Evolutionary conservation across 2,888 invertebrate species (phyloP), one percentile per base, ranked within the genome.

Genomic region (Troides helena): DNA sequence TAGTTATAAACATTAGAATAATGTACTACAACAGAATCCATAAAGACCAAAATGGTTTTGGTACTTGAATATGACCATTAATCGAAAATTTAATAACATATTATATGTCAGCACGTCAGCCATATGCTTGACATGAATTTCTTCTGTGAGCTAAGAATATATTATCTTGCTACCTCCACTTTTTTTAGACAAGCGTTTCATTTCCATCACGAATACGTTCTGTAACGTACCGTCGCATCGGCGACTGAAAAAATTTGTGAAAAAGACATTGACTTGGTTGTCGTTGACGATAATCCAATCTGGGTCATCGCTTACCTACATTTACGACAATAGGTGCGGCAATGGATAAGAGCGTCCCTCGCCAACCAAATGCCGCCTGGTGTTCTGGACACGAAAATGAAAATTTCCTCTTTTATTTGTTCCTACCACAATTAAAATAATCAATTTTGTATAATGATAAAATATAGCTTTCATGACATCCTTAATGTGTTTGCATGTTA

Each of bases 401-500:
- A 88, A 88, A 87, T 86, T 84, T 85, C 84, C 85, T 85, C 86
- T 87, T 89, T 88, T 88, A 85, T 88, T 88, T 86, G 83, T 83
- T 78, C 85, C 84, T 79, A 78, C 80, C 78, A 76, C 77, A 73
- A 83, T 85, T 87, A 78, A 75, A 80, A 75, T 73, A 78, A 80
- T 81, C 81, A 81, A 86, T 85, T 84, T 88, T 87, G 87, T 89
- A 89, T 88, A 88, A 89, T 90, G 85, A 89, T 89, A 88, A 87
- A 83, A 84, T 86, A 81, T 81, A 85, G 86, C 88, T 88, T 89
- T 83, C 85, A 82, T 84, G 83, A 78, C 81, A 81, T 88, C 86
- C 88, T 86, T 89, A 90, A 91, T 90, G 87, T 91, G 89, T 91
- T 90, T 90, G 90, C 87, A 85, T 87, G 85, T 87, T 86, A 87